Evolutionary conservation across 2,888 invertebrate genomes (phyloP).

Genomic region (Platycnemis pennipes): DNA sequence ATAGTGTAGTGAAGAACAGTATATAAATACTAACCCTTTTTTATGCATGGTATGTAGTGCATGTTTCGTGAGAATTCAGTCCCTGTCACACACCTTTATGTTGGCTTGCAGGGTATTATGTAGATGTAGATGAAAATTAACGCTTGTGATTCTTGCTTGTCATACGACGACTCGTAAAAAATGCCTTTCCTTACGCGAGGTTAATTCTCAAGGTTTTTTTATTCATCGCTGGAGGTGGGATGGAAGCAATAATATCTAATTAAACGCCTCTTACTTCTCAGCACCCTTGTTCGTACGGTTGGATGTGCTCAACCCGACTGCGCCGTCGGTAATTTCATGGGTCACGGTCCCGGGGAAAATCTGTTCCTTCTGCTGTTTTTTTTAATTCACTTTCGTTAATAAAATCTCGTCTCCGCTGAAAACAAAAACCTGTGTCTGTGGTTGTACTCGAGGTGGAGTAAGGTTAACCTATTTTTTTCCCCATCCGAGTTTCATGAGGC

Average conservation of each 20-base stretch:
- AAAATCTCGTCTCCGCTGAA: background rate
- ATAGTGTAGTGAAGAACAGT: too few relatives aligned
- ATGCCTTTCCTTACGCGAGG: background rate
- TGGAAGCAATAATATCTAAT: background rate
- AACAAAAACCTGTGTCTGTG: background rate
- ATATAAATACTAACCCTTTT: too few relatives aligned
- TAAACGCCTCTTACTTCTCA: background rate
- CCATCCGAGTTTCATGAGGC: background rate
- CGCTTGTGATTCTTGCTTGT: too few relatives aligned
- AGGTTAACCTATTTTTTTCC: background rate
- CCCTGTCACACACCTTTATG: too few relatives aligned
- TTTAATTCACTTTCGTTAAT: background rate
- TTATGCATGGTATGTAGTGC: too few relatives aligned
- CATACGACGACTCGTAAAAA: too few relatives aligned
- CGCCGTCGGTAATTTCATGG: background rate
- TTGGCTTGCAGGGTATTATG: too few relatives aligned
- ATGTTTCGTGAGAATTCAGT: too few relatives aligned
- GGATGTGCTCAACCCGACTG: background rate
- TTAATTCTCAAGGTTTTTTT: background rate
- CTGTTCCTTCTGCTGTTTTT: background rate
- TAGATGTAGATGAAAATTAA: too few relatives aligned
- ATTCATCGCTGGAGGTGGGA: background rate
- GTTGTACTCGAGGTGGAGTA: background rate
- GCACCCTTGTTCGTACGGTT: background rate
- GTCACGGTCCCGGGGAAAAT: background rate